Evolutionary conservation across 2,888 invertebrate species (phyloP), one percentile per base, ranked within the genome.

Genomic region (Therioaphis trifolii): DNA sequence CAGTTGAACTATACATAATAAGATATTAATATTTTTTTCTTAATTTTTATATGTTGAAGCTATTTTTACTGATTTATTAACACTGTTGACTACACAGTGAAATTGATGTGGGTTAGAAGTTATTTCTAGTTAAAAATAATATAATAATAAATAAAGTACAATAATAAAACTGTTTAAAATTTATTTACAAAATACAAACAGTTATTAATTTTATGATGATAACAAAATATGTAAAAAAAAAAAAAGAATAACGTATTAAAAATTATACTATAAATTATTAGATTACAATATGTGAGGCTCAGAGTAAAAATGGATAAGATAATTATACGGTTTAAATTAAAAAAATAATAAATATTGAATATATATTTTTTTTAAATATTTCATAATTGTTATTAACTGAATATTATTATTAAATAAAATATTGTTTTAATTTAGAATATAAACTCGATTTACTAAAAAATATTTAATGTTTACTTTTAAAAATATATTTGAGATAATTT

Each of bases 281-380:
- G 29, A 58, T 29, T 71, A 71, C 46, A 78, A 58, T 43, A 71
- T 80, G 71, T 58, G 71, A 80, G 79, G 79, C 29, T 71, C 79
- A 71, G 79, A 71, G 58, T 80, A 71, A 61, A 80, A 80, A 80
- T 78, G 78, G 52, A 68, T 68, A 68, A 52, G 35, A 18, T 49
- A 69, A 69, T 35, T 46, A 14, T 43, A 9, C 43, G 21, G 1
- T n/a, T 35, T 7, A 40, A n/a, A n/a, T n/a, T n/a, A n/a, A n/a
- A 63, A 11, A 7, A 7, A 35, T 35, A 18, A 5, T 35, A 5
- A 63, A 18, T 2, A 35, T 9, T 11, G 4, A 35, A 18, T 4
- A 21, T 58, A 7, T 61, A 27, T 61, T 46, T 46, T 2, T 9
- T 9, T 46, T 9, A 46, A 46, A 46, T 46, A 14, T 46, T 46